phyloP scores from a whole-genome alignment of 2,888 invertebrate species.

The Sminthurides aquaticus region DNA sequence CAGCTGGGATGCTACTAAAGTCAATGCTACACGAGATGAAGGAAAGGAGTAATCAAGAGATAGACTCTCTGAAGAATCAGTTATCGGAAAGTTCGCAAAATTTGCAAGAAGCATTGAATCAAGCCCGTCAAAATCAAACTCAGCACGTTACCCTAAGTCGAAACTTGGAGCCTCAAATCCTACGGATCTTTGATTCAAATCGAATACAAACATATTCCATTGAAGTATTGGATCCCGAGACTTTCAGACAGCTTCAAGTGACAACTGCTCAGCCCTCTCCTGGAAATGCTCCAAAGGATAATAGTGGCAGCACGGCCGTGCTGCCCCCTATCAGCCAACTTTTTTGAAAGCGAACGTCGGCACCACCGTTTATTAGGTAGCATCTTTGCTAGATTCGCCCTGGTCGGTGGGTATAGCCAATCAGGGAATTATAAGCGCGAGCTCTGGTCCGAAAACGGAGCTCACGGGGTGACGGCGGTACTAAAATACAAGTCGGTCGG shows the following conservation, averaged over 20 bases:
- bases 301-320: conserved; percentile 10
- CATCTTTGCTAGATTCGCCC: no score
- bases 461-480: no score
- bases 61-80: conserved; percentile 40
- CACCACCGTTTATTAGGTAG: neutral
- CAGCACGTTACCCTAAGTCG: conserved; percentile 38
- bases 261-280: conserved; percentile 2
- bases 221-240: conserved; percentile 43
- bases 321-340: conserved; percentile 23
- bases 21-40: conserved; percentile 41
- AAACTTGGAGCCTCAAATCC: conserved; percentile 39
- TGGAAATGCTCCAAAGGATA: conserved; percentile 17
- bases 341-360: conserved; percentile 14
- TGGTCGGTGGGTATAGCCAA: no score
- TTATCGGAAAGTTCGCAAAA: conserved; percentile 33
- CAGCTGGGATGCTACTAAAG: conserved; percentile 40
- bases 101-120: conserved; percentile 29
- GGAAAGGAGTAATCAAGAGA: conserved; percentile 39
- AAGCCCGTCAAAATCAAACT: conserved; percentile 31
- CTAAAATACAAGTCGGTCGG: no score
- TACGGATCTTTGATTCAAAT: conserved; percentile 42
- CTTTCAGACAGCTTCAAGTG: conserved; percentile 34
- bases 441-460: no score
- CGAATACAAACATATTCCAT: conserved; percentile 43
- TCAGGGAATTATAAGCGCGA: no score